Evolutionary conservation across 2,113 vertebrate species (phyloP), one percentile per base, ranked within the genome.

Genomic region (Phycodurus eques): DNA sequence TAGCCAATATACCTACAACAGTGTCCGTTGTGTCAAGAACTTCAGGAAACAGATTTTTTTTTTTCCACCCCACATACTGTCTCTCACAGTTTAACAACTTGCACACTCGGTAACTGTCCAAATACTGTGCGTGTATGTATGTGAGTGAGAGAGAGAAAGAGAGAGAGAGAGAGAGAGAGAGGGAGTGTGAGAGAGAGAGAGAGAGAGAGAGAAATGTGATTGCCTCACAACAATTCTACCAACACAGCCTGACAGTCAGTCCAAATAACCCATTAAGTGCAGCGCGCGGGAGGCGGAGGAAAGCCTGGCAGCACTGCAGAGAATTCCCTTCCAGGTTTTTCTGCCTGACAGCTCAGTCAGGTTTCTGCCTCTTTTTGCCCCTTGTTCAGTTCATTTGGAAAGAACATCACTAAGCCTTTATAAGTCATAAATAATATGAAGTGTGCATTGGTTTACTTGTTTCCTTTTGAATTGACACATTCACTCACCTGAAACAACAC

Each of bases 241-340:
- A 76, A 80, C 73, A 69, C 77, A 66, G 81, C 51, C 80, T 77
- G 87, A 88, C 80, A 83, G 83, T 80, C 33, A 67, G 82, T 76
- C 81, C 84, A 85, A 84, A 88, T 88, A 87, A 87, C 80, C 88
- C 89, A 90, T 91, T 91, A 91, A 80, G 74, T 83, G 71, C 71
- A 7, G 70, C 70, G 82, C 75, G 86, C 14, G 20, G 67, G 73
- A 86, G 89, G 79, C 47, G 65, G 80, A 78, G 73, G 71, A 79
- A 59, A 75, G 71, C 62, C 79, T 5, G 14, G 67, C 83, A 75
- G 77, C 46, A 3, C 63, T 49, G 77, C 75, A 56, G 76, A n/a
- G 53, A 17, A 74, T 70, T 72, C 77, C 75, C 54, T 70, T 72
- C 82, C 80, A 79, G 73, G 27, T 77, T 86, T 86, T 72, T 77